A percentile compares a stretch with the other conserved stretches of the same genome.
phyloP scores from a whole-genome alignment of 2,113 vertebrate species.

The Fulmarus glacialis region DNA sequence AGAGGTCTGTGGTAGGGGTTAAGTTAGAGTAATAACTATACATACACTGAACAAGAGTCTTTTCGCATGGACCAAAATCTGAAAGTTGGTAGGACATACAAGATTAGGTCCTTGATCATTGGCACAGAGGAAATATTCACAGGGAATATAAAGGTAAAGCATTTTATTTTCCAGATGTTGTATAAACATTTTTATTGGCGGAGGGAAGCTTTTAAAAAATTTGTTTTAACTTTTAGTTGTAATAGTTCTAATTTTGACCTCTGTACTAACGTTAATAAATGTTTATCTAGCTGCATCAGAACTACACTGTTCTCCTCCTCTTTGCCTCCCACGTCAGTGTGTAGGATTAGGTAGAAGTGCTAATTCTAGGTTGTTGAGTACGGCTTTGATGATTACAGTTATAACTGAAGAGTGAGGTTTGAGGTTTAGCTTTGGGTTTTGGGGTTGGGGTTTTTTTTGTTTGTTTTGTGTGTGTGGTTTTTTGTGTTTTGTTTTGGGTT shows the following conservation, averaged over 20 bases:
- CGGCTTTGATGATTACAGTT: background rate
- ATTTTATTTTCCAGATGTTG: background rate
- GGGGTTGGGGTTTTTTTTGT: background rate
- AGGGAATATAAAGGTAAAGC: background rate
- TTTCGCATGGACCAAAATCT: background rate
- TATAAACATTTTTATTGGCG: background rate
- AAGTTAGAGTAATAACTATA: background rate
- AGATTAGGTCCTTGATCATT: background rate
- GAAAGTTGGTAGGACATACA: background rate
- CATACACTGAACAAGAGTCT: background rate
- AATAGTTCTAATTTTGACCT: constrained; percentile 7
- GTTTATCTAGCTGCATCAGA: constrained; percentile 23
- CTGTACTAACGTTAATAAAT: background rate
- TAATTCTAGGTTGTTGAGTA: background rate
- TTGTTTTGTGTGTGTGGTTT: background rate
- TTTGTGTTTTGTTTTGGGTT: background rate
- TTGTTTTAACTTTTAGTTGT: background rate
- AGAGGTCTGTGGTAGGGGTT: background rate
- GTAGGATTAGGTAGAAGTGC: background rate
- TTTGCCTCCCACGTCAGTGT: background rate
- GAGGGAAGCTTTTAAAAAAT: background rate
- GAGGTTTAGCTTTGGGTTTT: background rate
- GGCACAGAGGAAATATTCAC: background rate
- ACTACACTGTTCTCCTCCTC: background rate
- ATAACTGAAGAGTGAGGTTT: background rate